phyloP scores from a whole-genome alignment of 1,140 invertebrate species.

The Lepidurus packardi region DNA sequence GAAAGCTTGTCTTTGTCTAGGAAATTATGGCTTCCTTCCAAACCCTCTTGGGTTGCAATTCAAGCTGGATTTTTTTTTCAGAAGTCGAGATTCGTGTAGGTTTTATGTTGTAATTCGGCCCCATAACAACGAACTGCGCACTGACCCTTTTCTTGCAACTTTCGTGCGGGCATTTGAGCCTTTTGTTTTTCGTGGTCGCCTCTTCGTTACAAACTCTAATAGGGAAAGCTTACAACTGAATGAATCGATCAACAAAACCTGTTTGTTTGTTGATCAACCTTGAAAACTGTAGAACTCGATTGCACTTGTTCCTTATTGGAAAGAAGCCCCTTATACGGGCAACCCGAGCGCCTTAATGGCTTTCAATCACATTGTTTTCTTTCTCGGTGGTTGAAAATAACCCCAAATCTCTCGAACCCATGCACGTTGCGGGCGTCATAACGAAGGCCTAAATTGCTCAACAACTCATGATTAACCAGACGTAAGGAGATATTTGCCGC shows the following conservation, averaged over 20 bases:
- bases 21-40: background rate
- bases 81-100: background rate
- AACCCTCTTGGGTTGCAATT: background rate
- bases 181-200: background rate
- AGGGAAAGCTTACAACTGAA: constrained; percentile 10
- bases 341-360: background rate
- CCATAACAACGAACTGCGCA: background rate
- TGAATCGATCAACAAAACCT: background rate
- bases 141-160: background rate
- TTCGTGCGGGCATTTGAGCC: background rate
- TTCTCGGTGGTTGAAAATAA: background rate
- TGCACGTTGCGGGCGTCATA: background rate
- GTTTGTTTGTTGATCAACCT: background rate
- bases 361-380: background rate
- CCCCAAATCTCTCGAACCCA: background rate
- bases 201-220: background rate
- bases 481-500: background rate
- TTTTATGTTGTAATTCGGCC: background rate
- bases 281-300: background rate
- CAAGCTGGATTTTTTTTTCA: no score
- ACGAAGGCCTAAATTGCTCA: background rate
- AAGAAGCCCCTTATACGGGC: background rate
- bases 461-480: background rate
- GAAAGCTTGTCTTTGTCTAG: background rate
- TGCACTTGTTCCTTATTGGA: background rate